Conservation (phyloP, 2,113 vertebrate species). For the Noturus placidus region DNA sequence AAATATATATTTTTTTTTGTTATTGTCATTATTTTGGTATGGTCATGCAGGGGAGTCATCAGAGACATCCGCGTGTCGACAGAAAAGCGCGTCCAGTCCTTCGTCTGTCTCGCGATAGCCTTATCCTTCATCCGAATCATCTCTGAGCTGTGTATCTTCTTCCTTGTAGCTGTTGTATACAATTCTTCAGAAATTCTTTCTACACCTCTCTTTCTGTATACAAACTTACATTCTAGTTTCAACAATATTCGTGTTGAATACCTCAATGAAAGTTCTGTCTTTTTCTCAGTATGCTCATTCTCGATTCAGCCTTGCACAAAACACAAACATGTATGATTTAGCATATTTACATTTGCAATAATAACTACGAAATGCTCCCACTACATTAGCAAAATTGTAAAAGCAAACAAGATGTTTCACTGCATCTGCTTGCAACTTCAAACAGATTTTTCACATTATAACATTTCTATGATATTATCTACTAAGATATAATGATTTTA, state of each 20-base stretch:
- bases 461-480: background rate
- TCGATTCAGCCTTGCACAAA: constrained; percentile 2
- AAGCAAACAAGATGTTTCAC: background rate
- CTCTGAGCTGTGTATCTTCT: constrained; percentile 12
- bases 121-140: background rate
- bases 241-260: background rate
- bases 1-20: constrained; percentile 12
- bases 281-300: constrained; percentile 36
- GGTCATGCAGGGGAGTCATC: constrained; percentile 52
- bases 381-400: no score
- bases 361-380: constrained; percentile 8
- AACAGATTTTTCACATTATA: background rate
- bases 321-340: constrained; percentile 21
- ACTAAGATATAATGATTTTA: background rate
- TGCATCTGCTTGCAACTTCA: background rate
- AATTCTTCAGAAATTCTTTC: constrained; percentile 14
- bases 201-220: constrained; percentile 8
- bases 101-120: constrained; percentile 56
- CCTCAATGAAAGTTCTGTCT: constrained; percentile 8
- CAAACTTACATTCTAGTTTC: constrained; percentile 13
- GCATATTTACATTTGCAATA: constrained; percentile 22
- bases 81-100: constrained; percentile 54
- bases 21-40: constrained; percentile 35
- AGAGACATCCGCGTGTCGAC: constrained; percentile 40
- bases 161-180: constrained; percentile 26